Evolutionary conservation across 2,888 invertebrate species (phyloP), one percentile per base, ranked within the genome.

Genomic region (Acrobasis suavella): DNA sequence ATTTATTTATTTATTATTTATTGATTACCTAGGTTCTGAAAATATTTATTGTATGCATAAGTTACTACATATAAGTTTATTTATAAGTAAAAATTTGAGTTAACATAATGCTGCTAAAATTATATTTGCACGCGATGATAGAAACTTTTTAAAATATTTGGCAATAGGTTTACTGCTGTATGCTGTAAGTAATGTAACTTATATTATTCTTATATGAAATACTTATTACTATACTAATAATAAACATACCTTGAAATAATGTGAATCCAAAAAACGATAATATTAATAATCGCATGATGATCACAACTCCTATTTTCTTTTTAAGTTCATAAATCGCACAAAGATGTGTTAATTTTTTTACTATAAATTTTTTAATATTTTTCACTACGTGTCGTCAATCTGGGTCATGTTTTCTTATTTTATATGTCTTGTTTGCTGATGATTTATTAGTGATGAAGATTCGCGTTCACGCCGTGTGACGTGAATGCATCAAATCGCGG

Each of bases 191-290:
- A 22, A 22, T 22, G 22, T 42, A 5, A 1, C 10, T 42, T 10
- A 12, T 42, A 10, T 3, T 12, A 46, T 2, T 46, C 1, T n/a
- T n/a, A 46, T 46, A 46, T 46, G 5, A 14, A 2, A 46, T 14
- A 14, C 0, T 46, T 46, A 37, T 15, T 15, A 49, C 1, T 22
- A n/a, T 37, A 32, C 32, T 5, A 32, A 17, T n/a, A 62, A 62
- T 51, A 1, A 37, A 78, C 83, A 49, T 86, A 90, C 89, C 90
- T 86, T 87, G 86, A 70, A 84, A 78, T 73, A 87, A 68, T 66
- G 79, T 80, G 66, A 86, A 73, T 69, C 81, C 78, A 62, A 84
- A 74, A 66, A 83, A 64, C 62, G 69, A 66, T 22, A 69, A 69
- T 67, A 81, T 63, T 60, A 72, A 62, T 63, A 75, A 64, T 66